phyloP scores from a whole-genome alignment of 2,113 vertebrate genomes.

The Corvus cornix region DNA sequence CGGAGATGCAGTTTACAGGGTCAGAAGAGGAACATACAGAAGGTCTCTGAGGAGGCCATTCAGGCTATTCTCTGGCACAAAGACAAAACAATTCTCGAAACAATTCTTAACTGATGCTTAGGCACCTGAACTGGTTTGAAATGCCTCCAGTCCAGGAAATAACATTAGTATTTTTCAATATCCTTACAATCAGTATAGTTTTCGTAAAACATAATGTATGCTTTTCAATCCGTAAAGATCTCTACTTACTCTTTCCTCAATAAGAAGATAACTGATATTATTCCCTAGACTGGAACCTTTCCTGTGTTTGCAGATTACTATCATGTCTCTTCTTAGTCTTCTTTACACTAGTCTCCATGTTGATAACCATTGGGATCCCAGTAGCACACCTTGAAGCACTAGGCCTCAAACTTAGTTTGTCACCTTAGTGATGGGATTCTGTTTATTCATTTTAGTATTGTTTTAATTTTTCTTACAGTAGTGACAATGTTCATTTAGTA shows the following conservation, averaged over 20 bases:
- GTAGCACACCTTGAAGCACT: rapidly evolving
- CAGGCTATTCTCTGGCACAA: not conserved
- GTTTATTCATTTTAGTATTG: not conserved
- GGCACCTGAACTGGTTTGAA: not conserved
- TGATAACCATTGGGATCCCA: not conserved
- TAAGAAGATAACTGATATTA: not conserved
- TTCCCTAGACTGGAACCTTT: not conserved
- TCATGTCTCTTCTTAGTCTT: not conserved
- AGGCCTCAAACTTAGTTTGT: not conserved
- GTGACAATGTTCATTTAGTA: not conserved
- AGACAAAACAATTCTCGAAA: not conserved
- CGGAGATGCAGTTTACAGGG: not conserved
- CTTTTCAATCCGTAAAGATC: not conserved
- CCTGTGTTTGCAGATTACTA: not conserved
- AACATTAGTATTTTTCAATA: not conserved
- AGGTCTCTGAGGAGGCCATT: not conserved
- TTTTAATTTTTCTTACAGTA: not conserved
- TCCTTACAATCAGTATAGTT: not conserved
- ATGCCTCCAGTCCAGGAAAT: not conserved
- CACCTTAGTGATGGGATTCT: not conserved
- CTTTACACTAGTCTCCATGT: not conserved
- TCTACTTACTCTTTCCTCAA: not conserved
- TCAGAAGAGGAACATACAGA: not conserved
- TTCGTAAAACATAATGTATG: not conserved
- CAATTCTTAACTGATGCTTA: not conserved